phyloP scores from a whole-genome alignment of 2,113 vertebrate genomes.

The Corvus hawaiiensis region DNA sequence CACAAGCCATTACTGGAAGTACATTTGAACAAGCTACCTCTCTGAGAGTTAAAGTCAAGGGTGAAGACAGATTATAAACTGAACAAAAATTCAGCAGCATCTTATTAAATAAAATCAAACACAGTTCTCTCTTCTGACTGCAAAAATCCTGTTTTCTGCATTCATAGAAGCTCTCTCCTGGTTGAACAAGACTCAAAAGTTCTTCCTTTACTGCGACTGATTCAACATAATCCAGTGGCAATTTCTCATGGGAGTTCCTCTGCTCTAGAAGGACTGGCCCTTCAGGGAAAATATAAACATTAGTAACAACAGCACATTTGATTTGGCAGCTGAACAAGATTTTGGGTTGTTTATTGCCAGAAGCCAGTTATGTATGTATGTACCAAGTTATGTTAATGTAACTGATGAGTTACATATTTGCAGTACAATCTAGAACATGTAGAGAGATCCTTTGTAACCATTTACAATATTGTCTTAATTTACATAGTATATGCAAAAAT shows the following conservation, averaged over 20 bases:
- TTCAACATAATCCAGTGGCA: constrained; percentile 79
- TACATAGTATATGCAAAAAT: neutral
- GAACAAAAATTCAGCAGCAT: constrained; percentile 77
- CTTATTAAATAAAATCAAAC: constrained; percentile 68
- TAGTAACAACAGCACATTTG: constrained; percentile 7
- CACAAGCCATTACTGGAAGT: constrained; percentile 14
- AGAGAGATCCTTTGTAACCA: constrained; percentile 24
- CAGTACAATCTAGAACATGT: constrained; percentile 16
- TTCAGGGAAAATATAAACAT: constrained; percentile 63
- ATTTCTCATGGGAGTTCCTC: constrained; percentile 65
- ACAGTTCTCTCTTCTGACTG: constrained; percentile 66
- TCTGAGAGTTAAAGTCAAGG: constrained; percentile 58
- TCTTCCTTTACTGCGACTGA: constrained; percentile 71
- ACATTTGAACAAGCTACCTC: neutral
- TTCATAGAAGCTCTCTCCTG: constrained; percentile 59
- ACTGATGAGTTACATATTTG: constrained; percentile 36
- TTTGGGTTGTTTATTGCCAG: constrained; percentile 29
- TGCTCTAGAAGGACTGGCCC: constrained; percentile 83
- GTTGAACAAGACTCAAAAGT: constrained; percentile 73
- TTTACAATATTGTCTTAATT: neutral
- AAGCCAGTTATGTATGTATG: neutral
- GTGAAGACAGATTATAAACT: constrained; percentile 72
- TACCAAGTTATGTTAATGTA: constrained; percentile 52
- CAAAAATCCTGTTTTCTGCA: constrained; percentile 41
- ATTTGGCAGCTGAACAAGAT: constrained; percentile 32